Evolutionary conservation across 2,113 vertebrate species (phyloP).

Genomic region (Heterotilapia buettikoferi): DNA sequence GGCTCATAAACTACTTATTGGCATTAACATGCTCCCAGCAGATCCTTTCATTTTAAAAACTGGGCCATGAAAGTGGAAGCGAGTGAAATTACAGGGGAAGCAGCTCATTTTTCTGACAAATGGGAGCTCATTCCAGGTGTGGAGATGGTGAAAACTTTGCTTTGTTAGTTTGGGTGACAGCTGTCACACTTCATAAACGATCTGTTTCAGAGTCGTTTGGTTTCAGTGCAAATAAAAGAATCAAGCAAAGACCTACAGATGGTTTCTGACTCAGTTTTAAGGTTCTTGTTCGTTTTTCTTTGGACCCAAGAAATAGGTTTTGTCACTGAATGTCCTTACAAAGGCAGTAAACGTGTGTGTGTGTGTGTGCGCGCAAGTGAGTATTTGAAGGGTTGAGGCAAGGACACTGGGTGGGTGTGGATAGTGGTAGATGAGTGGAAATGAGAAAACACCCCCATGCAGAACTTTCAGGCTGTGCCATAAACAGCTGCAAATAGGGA

Average conservation of each 20-base stretch:
- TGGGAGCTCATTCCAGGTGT: background rate
- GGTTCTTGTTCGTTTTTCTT: background rate
- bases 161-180: background rate
- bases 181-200: background rate
- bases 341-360: background rate
- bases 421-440: conserved; percentile 36
- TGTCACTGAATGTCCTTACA: background rate
- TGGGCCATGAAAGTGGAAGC: background rate
- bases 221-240: background rate
- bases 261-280: background rate
- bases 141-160: background rate
- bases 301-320: background rate
- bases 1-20: background rate
- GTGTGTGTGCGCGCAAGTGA: background rate
- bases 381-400: background rate
- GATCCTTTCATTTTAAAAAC: background rate
- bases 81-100: background rate
- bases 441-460: conserved; percentile 73
- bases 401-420: background rate
- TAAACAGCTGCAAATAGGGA: conserved; percentile 67
- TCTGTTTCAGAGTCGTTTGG: background rate
- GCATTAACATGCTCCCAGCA: background rate
- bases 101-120: background rate
- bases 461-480: conserved; percentile 75
- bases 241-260: background rate